phyloP scores from a whole-genome alignment of 2,797 vertebrate species.

The Amphiprion clarkii region DNA sequence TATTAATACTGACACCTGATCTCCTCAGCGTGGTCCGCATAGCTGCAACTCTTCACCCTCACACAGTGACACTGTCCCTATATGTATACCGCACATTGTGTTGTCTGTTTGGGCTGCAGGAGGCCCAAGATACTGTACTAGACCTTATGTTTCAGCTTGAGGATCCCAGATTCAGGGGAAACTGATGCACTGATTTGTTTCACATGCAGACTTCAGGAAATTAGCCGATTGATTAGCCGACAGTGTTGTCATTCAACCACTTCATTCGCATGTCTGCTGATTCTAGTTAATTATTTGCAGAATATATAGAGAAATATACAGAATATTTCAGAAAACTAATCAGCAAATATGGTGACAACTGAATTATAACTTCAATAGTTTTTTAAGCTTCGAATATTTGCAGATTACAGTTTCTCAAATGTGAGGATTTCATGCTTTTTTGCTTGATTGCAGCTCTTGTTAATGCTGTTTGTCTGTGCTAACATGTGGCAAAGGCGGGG shows the following conservation, averaged over 20 bases:
- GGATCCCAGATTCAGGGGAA: neutral
- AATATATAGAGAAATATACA: no score
- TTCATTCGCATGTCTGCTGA: no score
- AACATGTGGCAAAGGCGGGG: neutral
- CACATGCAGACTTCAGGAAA: neutral
- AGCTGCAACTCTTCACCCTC: slow-evolving; percentile 62
- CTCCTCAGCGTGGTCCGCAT: slow-evolving; percentile 72
- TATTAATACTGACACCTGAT: slow-evolving; percentile 85
- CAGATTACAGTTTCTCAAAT: neutral
- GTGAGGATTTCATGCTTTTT: neutral
- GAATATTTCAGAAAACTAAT: no score
- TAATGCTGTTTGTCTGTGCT: no score
- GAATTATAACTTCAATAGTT: no score
- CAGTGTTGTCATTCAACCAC: no score
- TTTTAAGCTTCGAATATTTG: no score
- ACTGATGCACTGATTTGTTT: neutral
- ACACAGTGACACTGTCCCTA: slow-evolving; percentile 27
- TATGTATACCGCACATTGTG: slow-evolving; percentile 33
- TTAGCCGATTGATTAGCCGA: no score
- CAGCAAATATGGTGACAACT: no score
- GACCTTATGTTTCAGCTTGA: neutral
- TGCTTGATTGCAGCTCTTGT: no score
- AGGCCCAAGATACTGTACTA: neutral
- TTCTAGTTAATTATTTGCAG: no score
- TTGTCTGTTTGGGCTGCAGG: neutral